Percentiles rank a stretch among this genome's conserved stretches.
phyloP scores from a whole-genome alignment of 2,888 invertebrate genomes.

The Lasioglossum lativentre region DNA sequence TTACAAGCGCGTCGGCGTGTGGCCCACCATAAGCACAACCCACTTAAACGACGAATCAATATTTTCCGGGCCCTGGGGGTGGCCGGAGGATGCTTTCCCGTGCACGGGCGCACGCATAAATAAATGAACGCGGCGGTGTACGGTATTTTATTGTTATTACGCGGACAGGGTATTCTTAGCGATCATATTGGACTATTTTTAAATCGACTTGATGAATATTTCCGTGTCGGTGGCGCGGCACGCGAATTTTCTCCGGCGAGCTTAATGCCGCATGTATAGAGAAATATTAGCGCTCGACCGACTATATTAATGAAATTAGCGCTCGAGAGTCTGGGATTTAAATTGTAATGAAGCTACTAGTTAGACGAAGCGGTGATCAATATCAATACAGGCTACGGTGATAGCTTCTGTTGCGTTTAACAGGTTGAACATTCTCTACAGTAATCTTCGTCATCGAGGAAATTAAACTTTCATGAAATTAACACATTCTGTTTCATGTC shows the following conservation, averaged over 20 bases:
- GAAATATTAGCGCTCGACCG: background rate
- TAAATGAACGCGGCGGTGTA: conserved; percentile 30
- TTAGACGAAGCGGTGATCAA: background rate
- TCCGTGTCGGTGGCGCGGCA: background rate
- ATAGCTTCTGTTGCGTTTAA: background rate
- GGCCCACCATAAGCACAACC: conserved; percentile 34
- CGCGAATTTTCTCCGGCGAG: background rate
- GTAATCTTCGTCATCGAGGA: background rate
- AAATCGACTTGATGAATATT: background rate
- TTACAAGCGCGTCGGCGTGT: conserved; percentile 38
- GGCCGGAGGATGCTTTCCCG: background rate
- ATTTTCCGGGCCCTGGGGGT: conserved; percentile 19
- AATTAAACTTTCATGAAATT: background rate
- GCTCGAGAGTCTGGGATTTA: background rate
- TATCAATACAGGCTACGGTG: background rate
- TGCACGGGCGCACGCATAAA: background rate
- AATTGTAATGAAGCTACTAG: background rate
- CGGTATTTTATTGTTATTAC: conserved; percentile 34
- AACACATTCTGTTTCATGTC: background rate
- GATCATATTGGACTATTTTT: conserved; percentile 9
- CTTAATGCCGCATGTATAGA: background rate
- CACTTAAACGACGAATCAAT: conserved; percentile 52
- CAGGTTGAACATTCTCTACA: background rate
- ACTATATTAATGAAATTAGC: background rate
- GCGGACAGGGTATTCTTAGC: background rate